Evolutionary conservation across 2,888 invertebrate genomes (phyloP).

Genomic region (Drosophila atripex): DNA sequence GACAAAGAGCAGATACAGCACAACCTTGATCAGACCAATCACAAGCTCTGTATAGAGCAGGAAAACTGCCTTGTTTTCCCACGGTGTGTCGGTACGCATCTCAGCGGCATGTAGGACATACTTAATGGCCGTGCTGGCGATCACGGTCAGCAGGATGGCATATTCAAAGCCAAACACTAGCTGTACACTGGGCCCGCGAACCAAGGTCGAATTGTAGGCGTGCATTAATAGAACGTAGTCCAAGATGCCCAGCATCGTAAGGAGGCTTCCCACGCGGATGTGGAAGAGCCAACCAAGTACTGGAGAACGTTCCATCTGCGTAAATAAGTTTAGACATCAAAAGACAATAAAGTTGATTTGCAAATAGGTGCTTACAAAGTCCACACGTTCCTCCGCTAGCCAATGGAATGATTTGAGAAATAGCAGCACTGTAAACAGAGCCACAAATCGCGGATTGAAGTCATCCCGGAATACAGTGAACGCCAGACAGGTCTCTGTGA

Average conservation of each 20-base stretch:
- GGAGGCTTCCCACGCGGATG: slow-evolving; percentile 92
- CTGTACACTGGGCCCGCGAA: slow-evolving; percentile 98
- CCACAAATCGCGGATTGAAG: slow-evolving; percentile 99
- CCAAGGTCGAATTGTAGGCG: slow-evolving; percentile 95
- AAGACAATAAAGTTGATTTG: not conserved
- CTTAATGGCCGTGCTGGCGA: slow-evolving; percentile 96
- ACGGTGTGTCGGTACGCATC: slow-evolving; percentile 93
- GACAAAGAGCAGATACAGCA: slow-evolving; percentile 96
- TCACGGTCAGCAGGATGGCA: slow-evolving; percentile 96
- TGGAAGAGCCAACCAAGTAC: slow-evolving; percentile 98
- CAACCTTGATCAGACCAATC: slow-evolving; percentile 93
- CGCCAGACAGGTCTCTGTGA: slow-evolving; percentile 99
- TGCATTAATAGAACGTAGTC: slow-evolving; percentile 96
- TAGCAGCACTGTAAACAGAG: slow-evolving; percentile 96
- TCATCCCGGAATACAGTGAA: slow-evolving; percentile 99
- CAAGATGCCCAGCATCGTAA: slow-evolving; percentile 91
- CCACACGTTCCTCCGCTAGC: slow-evolving; percentile 99
- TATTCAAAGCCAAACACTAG: slow-evolving; percentile 99
- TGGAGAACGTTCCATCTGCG: slow-evolving; percentile 99
- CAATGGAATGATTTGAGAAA: slow-evolving; percentile 99
- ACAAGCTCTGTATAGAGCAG: slow-evolving; percentile 97
- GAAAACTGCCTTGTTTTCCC: slow-evolving; percentile 99
- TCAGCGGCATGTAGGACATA: slow-evolving; percentile 94
- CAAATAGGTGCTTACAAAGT: slow-evolving; percentile 91
- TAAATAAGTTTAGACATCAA: too few relatives aligned